phyloP scores from a whole-genome alignment of 2,888 invertebrate species.

The Glaucopsyche alexis region DNA sequence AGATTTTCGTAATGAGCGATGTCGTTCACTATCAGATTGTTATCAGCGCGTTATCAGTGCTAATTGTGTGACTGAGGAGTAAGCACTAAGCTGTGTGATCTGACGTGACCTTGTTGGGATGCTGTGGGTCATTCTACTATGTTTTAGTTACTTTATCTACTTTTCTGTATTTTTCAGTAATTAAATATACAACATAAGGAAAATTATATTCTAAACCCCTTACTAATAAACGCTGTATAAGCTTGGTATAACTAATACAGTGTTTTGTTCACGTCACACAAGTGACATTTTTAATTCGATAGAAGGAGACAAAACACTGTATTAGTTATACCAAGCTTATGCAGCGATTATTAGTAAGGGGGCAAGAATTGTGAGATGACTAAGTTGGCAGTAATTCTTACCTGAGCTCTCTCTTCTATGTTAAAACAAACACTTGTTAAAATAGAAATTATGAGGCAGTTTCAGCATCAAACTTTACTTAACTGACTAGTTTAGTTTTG shows the following conservation, averaged over 20 bases:
- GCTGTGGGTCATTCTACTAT: conserved; percentile 43
- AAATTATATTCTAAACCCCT: too few species aligned
- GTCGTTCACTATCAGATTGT: conserved; percentile 41
- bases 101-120: conserved; percentile 47
- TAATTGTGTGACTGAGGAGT: conserved; percentile 49
- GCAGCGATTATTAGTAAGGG: too few species aligned
- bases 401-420: neutral
- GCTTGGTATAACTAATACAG: too few species aligned
- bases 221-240: too few species aligned
- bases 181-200: neutral
- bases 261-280: too few species aligned
- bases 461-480: neutral
- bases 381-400: neutral
- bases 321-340: too few species aligned
- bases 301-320: too few species aligned
- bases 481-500: neutral
- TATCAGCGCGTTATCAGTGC: conserved; percentile 48
- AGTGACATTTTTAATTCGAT: too few species aligned
- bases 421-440: neutral
- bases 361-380: neutral
- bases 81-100: conserved; percentile 45
- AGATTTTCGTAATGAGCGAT: conserved; percentile 32
- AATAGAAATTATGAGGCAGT: neutral
- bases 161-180: neutral
- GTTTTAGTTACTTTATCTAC: conserved; percentile 11